These are phyloP conservation scores for Rhizoglyphus robini DNA, from an alignment of 1,140 invertebrate genomes.

Conservation along the genomic window DNA sequence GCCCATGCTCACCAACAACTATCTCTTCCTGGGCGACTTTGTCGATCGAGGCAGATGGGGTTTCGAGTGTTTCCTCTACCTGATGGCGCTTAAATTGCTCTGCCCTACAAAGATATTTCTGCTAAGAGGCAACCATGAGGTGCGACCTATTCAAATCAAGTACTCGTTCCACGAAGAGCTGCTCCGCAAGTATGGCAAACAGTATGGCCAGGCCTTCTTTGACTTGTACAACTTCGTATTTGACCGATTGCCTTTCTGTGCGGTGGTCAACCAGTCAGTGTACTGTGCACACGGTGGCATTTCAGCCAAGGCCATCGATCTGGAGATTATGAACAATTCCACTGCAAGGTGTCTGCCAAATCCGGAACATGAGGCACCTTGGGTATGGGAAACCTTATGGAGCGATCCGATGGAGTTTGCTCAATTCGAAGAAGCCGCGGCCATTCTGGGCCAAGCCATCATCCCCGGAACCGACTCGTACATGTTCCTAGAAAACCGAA, in stretches of 20 bases:
- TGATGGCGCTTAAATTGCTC: slow-evolving; percentile 48
- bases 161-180: slow-evolving; percentile 11
- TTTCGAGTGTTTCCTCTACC: slow-evolving; percentile 40
- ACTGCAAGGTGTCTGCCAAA: slow-evolving; percentile 47
- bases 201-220: slow-evolving; percentile 45
- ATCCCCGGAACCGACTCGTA: slow-evolving; percentile 11
- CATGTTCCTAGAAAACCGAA: slow-evolving; percentile 47
- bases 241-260: slow-evolving; percentile 53
- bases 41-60: slow-evolving; percentile 48
- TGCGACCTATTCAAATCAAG: slow-evolving; percentile 31
- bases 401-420: slow-evolving; percentile 49
- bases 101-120: slow-evolving; percentile 45
- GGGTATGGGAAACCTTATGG: slow-evolving; percentile 63
- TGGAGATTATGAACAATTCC: slow-evolving; percentile 26
- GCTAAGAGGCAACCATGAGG: slow-evolving; percentile 50
- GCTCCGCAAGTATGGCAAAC: not conserved
- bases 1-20: slow-evolving; percentile 41
- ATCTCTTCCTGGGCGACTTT: slow-evolving; percentile 53
- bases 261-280: slow-evolving; percentile 51
- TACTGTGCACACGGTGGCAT: slow-evolving; percentile 62
- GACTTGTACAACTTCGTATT: slow-evolving; percentile 52
- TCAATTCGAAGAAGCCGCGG: slow-evolving; percentile 8
- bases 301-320: slow-evolving; percentile 25
- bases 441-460: not conserved
- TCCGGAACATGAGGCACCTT: slow-evolving; percentile 46